These are phyloP conservation scores for Pseudococcus jackbeardsleyi DNA, from an alignment of 2,888 invertebrate species.

Conservation along the genomic window DNA sequence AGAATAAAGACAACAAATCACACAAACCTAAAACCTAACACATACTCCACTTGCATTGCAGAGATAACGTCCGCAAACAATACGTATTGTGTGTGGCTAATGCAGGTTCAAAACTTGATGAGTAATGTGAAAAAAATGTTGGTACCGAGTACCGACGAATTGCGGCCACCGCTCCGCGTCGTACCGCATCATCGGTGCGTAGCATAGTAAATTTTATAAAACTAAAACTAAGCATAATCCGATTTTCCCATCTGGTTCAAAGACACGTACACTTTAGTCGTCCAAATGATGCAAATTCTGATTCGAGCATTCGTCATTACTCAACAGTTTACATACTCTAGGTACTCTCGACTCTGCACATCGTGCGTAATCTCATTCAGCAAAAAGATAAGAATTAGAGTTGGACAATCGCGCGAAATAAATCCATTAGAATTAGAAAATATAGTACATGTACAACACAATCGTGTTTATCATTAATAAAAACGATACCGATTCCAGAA, in stretches of 20 bases:
- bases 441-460: neutral
- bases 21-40: neutral
- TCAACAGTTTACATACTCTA: neutral
- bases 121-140: constrained; percentile 19
- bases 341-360: neutral
- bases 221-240: neutral
- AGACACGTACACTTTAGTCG: neutral
- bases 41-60: neutral
- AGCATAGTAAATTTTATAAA: neutral
- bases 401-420: neutral
- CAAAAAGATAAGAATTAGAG: neutral
- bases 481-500: neutral
- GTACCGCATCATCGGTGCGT: neutral
- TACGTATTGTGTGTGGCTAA: constrained; percentile 8
- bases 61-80: neutral
- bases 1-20: neutral
- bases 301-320: neutral
- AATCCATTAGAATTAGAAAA: neutral
- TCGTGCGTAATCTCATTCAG: neutral
- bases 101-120: constrained; percentile 6
- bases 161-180: neutral
- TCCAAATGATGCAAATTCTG: neutral
- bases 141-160: neutral
- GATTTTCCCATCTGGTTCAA: neutral
- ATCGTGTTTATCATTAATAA: constrained; percentile 10